Conservation (phyloP, 30 jellyfish, hydroid and myxozoan genomes). For the Pseudorhiza aurosa region DNA sequence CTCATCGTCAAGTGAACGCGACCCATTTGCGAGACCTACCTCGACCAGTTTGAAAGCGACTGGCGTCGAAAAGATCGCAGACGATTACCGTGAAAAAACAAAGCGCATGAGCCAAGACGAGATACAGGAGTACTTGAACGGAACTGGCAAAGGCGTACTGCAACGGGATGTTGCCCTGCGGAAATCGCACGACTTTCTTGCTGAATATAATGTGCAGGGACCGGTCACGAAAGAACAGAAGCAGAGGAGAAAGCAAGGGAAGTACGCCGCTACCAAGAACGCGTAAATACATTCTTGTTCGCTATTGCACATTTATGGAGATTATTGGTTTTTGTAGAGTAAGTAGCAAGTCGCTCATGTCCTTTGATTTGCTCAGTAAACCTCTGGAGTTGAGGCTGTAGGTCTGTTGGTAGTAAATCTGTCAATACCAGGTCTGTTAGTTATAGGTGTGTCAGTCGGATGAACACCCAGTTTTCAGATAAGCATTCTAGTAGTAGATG, state of each 20-base stretch:
- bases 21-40: constrained; percentile 32
- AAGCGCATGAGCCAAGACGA: constrained; percentile 24
- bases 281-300: too few species aligned
- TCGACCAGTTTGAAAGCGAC: constrained; percentile 8
- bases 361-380: too few species aligned
- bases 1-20: background rate
- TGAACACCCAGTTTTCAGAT: too few species aligned
- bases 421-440: too few species aligned
- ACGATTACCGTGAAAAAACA: constrained; percentile 9
- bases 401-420: too few species aligned
- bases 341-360: too few species aligned
- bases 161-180: constrained; percentile 20
- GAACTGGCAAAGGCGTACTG: constrained; percentile 29
- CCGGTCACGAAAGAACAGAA: constrained; percentile 60
- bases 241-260: constrained; percentile 7
- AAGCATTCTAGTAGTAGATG: too few species aligned
- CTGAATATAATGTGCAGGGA: constrained; percentile 14
- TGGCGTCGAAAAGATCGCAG: constrained; percentile 12
- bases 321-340: too few species aligned
- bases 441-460: too few species aligned
- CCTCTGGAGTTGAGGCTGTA: too few species aligned
- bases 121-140: constrained; percentile 13
- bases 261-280: too few species aligned
- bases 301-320: too few species aligned
- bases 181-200: constrained; percentile 47